Base-by-base conservation (phyloP, 1,140 invertebrate species). In the Trachymyrmex cornetzi region DNA sequence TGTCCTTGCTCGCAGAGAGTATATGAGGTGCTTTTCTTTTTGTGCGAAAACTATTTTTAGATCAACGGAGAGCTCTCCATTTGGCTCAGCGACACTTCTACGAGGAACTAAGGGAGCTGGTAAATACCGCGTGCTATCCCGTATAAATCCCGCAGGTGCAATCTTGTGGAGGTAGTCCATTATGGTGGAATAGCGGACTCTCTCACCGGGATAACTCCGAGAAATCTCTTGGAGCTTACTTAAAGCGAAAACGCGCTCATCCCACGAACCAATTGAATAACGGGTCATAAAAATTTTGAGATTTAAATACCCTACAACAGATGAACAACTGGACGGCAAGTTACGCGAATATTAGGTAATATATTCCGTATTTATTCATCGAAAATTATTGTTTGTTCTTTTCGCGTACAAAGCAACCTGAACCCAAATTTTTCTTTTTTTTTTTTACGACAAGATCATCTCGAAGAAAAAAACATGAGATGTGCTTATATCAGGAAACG, bases 71-170 rank as follows among this genome's bases (percentile, higher is more conserved):
- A 84, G 69, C 69, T 84, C 69, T 84, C 80, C 80, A 61, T 84
- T 84, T 75, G 38, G 69, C 69, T 61, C 69, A 44, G 24, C 69
- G 55, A n/a, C 55, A 82, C 24, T 74, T 61, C 53, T 14, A 74
- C 67, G 55, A 30, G 24, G n/a, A 74, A 38, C 55, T 61, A 74
- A 61, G n/a, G 55, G 38, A 84, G 48, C 55, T 61, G 80, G 69
- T 75, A 84, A 84, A 55, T 81, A 81, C 24, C 38, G 61, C 53
- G 66, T 71, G 27, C 71, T 55, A 77, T 55, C 59, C 48, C 69
- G 77, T 61, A 80, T 74, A 89, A 89, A 89, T 87, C 85, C 72
- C 64, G 27, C 22, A 63, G 55, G 69, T 71, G 69, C 38, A 71
- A 57, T 88, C 67, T 38, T 27, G 16, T 16, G 19, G 61, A 16